Conservation (phyloP, 53 echinoderm and acorn worm species). For the Henricia sp. region DNA sequence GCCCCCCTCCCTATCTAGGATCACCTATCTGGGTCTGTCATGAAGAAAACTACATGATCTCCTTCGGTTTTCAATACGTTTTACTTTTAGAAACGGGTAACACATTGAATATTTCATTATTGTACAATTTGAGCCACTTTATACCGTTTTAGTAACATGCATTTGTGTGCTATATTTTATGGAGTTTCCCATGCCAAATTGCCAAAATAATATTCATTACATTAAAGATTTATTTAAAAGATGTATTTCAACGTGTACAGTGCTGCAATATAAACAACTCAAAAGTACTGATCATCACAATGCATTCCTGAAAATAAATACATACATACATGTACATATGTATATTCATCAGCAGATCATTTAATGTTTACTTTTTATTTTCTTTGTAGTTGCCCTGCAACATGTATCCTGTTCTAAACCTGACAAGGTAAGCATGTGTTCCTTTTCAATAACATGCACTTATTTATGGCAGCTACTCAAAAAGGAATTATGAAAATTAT, state of each 20-base stretch:
- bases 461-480: conserved; percentile 18
- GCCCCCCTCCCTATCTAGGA: too few relatives aligned
- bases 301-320: conserved; percentile 13
- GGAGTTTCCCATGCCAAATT: conserved; percentile 12
- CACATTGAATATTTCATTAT: conserved; percentile 14
- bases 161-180: conserved; percentile 4
- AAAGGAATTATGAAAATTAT: conserved; percentile 5
- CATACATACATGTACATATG: neutral
- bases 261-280: too few relatives aligned
- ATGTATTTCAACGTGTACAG: too few relatives aligned
- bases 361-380: conserved; percentile 18
- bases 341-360: conserved; percentile 12
- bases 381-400: conserved; percentile 19
- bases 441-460: conserved; percentile 16
- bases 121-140: conserved; percentile 5
- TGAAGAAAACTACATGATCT: conserved; percentile 6
- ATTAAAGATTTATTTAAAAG: conserved; percentile 15
- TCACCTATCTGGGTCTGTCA: neutral
- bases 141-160: conserved; percentile 9
- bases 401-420: conserved; percentile 18
- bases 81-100: conserved; percentile 12
- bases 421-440: conserved; percentile 22
- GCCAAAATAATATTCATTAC: conserved; percentile 15
- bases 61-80: conserved; percentile 16
- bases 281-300: conserved; percentile 17